A percentile compares a stretch with the other conserved stretches of the same genome.
Evolutionary conservation across 1,140 invertebrate species (phyloP).

Genomic region (Bombus sylvicola): DNA sequence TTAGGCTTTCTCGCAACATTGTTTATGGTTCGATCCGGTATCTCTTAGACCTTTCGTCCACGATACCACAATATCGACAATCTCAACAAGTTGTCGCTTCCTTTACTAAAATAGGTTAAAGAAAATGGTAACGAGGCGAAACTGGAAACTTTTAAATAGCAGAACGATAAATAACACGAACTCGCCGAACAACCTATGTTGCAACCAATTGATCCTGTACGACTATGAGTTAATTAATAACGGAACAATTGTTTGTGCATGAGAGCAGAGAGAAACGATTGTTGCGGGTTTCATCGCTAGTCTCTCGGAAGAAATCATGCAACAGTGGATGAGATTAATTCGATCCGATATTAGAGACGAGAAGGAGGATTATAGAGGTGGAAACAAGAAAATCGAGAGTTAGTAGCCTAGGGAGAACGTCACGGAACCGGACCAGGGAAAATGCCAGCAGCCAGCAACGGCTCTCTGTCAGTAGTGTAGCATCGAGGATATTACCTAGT

Average conservation of each 20-base stretch:
- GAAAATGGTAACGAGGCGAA: not conserved
- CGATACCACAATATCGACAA: too few relatives aligned
- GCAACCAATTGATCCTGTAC: not conserved
- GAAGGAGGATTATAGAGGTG: not conserved
- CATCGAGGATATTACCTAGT: constrained; percentile 61
- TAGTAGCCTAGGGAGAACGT: not conserved
- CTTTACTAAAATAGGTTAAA: not conserved
- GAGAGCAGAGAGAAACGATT: not conserved
- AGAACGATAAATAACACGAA: too few relatives aligned
- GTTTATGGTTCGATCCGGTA: too few relatives aligned
- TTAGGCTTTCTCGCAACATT: too few relatives aligned
- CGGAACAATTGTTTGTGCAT: not conserved
- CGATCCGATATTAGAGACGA: not conserved
- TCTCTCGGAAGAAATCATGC: not conserved
- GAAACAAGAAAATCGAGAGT: not conserved
- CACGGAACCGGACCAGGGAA: constrained; percentile 28
- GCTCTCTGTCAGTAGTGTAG: constrained; percentile 30
- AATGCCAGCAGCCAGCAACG: constrained; percentile 45
- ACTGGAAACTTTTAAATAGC: not conserved
- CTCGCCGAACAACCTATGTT: not conserved
- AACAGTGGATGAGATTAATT: constrained; percentile 17
- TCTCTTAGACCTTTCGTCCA: too few relatives aligned
- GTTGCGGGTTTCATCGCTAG: constrained; percentile 2
- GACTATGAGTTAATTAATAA: not conserved
- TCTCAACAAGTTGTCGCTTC: too few relatives aligned